Base-by-base conservation (phyloP, 1,140 invertebrate genomes). In the Zaprionus tsacasi region DNA sequence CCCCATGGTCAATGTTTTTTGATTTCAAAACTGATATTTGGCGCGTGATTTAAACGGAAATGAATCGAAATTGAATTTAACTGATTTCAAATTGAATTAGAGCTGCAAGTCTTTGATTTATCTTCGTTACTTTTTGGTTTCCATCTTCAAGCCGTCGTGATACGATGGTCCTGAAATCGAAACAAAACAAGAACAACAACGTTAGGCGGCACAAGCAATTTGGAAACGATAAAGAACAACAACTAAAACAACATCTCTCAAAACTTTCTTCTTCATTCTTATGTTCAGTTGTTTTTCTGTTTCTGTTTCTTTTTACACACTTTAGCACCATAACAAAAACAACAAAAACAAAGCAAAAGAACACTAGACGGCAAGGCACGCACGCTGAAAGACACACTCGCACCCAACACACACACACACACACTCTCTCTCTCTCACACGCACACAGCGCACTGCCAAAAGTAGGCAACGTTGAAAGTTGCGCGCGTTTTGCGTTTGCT, bases 211-310 rank as follows among this genome's bases (percentile, higher is more conserved):
- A 76, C 45, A 72, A 15, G 52, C 64, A 66, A 56, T 40, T 73
- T 36, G 70, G n/a, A 57, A 71, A 48, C 59, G 30, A 57, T 69
- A 74, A 79, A 73, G 59, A 76, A 64, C 63, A 73, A 61, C 21
- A 66, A 48, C 30, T 61, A 12, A 63, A 64, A 57, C 48, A 70
- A 45, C 11, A 70, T 40, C 30, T 21, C 21, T 63, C 55, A 71
- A 55, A 58, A 61, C 25, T 61, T 61, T 5, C 12, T 25, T 54
- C 21, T n/a, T 12, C 48, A 25, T 36, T 40, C 38, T 63, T 48
- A 48, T 61, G 30, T 36, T 52, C 33, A 21, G 30, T 25, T 21
- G 21, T 60, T 60, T 2, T 30, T 25, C 5, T 54, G 40, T 35
- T 38, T 40, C 7, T 67, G 40, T 25, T 27, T 17, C 15, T 50